Evolutionary conservation across 2,113 vertebrate species (phyloP).

Genomic region (Perognathus longimembris): DNA sequence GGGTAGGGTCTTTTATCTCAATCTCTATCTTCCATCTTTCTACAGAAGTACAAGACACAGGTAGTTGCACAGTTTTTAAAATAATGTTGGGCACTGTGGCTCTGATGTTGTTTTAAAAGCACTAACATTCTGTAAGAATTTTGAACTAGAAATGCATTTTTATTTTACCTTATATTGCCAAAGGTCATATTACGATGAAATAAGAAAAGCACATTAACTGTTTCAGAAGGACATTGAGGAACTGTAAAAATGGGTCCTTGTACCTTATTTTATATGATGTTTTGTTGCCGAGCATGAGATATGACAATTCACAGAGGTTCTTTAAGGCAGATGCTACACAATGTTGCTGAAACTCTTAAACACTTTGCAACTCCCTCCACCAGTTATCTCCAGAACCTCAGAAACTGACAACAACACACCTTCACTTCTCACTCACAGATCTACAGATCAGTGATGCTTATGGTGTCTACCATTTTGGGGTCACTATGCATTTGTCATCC

Average conservation of each 20-base stretch:
- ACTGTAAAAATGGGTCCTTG: neutral
- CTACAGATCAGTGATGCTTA: neutral
- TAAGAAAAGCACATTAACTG: neutral
- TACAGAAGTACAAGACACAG: neutral
- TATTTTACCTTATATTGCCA: conserved; percentile 8
- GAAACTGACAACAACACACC: neutral
- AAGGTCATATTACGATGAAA: conserved; percentile 1
- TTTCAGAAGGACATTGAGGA: conserved; percentile 20
- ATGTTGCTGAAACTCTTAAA: conserved; percentile 33
- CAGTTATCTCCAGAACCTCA: neutral
- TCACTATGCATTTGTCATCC: neutral
- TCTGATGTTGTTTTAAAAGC: neutral
- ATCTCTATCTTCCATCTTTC: conserved; percentile 18
- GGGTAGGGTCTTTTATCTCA: conserved; percentile 3
- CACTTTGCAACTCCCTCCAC: neutral
- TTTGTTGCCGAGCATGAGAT: neutral
- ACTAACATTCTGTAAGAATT: conserved; percentile 24
- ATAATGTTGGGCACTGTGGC: neutral
- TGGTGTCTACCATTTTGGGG: neutral
- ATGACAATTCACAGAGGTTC: neutral
- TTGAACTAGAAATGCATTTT: neutral
- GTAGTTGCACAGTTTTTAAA: conserved; percentile 20
- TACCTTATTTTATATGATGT: neutral
- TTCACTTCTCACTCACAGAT: neutral
- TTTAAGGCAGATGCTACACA: neutral